A percentile compares a stretch with the other conserved stretches of the same genome.
phyloP scores from a whole-genome alignment of 2,888 invertebrate genomes.

The Hirtodrosophila duncani region DNA sequence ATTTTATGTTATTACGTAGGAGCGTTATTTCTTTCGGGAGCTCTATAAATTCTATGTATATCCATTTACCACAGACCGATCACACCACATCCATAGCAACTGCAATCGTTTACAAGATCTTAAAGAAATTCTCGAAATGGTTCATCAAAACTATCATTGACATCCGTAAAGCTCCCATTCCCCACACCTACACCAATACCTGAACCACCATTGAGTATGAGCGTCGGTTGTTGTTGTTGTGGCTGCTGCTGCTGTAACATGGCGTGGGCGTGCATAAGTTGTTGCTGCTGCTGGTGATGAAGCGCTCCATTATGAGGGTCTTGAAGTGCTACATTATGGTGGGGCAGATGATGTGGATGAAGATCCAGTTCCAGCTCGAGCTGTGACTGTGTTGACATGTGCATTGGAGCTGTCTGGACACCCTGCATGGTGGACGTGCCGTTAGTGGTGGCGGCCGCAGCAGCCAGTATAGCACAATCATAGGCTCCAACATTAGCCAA shows the following conservation, averaged over 20 bases:
- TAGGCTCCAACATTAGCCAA: slow-evolving; percentile 58
- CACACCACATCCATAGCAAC: not conserved
- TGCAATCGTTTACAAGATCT: slow-evolving; percentile 19
- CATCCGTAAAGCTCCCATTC: slow-evolving; percentile 59
- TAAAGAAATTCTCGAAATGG: slow-evolving; percentile 78
- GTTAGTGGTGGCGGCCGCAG: slow-evolving; percentile 55
- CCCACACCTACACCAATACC: slow-evolving; percentile 21
- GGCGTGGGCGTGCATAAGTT: slow-evolving; percentile 45
- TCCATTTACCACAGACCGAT: slow-evolving; percentile 40
- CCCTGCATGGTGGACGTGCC: slow-evolving; percentile 69
- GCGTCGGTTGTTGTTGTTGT: slow-evolving; percentile 46
- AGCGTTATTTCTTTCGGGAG: slow-evolving; percentile 3
- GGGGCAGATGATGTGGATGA: slow-evolving; percentile 28
- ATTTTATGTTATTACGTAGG: not conserved
- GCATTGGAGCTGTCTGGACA: slow-evolving; percentile 66
- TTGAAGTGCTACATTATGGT: no score
- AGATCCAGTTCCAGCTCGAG: slow-evolving; percentile 51
- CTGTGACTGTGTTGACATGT: slow-evolving; percentile 56
- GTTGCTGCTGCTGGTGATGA: slow-evolving; percentile 43
- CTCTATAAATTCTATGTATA: slow-evolving; percentile 45
- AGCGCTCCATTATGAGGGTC: no score
- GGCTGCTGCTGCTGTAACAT: slow-evolving; percentile 25
- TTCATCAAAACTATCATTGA: slow-evolving; percentile 76
- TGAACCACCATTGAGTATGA: slow-evolving; percentile 53
- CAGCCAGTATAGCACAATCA: slow-evolving; percentile 74